Percentiles rank a stretch among this genome's conserved stretches.
Conservation (phyloP, 2,888 invertebrate species). For the Bombylius discolor region DNA sequence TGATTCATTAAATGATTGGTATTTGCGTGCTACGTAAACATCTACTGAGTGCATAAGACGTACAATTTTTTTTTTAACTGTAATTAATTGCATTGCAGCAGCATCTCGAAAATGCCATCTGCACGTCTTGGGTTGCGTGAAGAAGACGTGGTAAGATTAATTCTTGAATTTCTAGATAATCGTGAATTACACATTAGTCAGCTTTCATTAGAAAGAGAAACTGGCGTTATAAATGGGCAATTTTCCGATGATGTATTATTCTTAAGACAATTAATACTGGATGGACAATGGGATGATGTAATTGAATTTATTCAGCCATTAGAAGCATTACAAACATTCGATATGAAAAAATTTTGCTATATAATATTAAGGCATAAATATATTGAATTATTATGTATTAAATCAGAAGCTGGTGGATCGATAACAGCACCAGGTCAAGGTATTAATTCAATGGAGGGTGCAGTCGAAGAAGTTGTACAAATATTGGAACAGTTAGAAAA, state of each 20-base stretch:
- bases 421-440: constrained; percentile 61
- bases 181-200: constrained; percentile 85
- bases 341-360: constrained; percentile 73
- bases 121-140: constrained; percentile 74
- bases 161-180: constrained; percentile 75
- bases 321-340: constrained; percentile 67
- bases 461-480: constrained; percentile 88
- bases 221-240: constrained; percentile 86
- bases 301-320: constrained; percentile 91
- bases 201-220: constrained; percentile 83
- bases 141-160: constrained; percentile 76
- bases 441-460: constrained; percentile 69
- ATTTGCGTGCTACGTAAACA: background rate
- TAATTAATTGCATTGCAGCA: background rate
- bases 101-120: constrained; percentile 50
- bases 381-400: constrained; percentile 84
- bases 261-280: constrained; percentile 83
- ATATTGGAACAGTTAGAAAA: constrained; percentile 81
- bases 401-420: constrained; percentile 78
- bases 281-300: constrained; percentile 97
- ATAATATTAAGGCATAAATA: constrained; percentile 85
- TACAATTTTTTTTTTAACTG: background rate
- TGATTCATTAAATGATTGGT: background rate
- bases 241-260: constrained; percentile 91
- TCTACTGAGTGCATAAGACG: too few species aligned